Conservation (phyloP, 2,888 invertebrate species). For the Steinernema scapterisci region DNA sequence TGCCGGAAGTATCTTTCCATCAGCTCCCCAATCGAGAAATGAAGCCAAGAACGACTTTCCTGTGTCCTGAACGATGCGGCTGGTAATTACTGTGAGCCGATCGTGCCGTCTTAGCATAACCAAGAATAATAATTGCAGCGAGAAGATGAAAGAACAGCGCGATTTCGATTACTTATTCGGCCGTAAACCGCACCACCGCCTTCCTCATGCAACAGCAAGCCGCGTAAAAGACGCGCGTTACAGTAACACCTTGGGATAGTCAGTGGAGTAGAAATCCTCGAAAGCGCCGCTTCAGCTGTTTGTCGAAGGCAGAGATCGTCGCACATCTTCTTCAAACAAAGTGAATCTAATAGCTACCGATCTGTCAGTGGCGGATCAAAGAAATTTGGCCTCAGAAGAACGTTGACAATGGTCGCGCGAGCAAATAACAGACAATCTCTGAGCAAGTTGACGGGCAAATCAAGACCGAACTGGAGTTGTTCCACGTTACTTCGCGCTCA, state of each 20-base stretch:
- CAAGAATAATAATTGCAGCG: slow-evolving; percentile 8
- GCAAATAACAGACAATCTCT: background rate
- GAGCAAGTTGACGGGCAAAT: too few species aligned
- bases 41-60: background rate
- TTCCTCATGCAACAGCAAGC: background rate
- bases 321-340: slow-evolving; percentile 29
- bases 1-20: background rate
- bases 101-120: slow-evolving; percentile 16
- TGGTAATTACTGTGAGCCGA: slow-evolving; percentile 14
- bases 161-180: slow-evolving; percentile 16
- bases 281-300: background rate
- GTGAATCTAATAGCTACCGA: slow-evolving; percentile 20
- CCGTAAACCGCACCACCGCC: background rate
- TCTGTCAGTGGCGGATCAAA: slow-evolving; percentile 19
- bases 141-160: background rate
- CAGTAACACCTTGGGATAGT: too few species aligned
- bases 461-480: too few species aligned
- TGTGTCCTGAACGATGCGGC: background rate
- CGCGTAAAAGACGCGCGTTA: background rate
- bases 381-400: background rate
- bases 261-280: too few species aligned
- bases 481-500: too few species aligned
- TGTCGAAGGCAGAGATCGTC: slow-evolving; percentile 2
- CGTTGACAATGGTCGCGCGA: background rate
- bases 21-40: background rate